Conservation (phyloP, 1,140 invertebrate genomes). For the Melanaphis sacchari region DNA sequence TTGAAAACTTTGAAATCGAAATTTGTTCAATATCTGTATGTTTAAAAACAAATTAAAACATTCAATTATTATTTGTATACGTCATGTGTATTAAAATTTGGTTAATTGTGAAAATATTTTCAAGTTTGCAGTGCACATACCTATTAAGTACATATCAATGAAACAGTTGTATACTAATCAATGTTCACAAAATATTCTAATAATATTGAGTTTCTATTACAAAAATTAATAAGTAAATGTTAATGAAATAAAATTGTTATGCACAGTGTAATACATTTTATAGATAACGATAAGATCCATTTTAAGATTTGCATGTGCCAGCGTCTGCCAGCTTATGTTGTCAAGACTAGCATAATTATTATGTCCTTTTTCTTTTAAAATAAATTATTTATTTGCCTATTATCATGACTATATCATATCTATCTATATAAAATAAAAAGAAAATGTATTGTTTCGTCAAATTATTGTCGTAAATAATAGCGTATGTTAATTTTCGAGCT, state of each 20-base stretch:
- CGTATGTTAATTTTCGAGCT: background rate
- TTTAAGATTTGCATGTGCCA: background rate
- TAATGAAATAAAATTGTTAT: background rate
- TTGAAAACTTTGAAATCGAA: background rate
- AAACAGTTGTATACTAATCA: background rate
- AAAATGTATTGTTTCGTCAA: background rate
- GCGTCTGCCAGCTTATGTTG: background rate
- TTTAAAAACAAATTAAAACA: background rate
- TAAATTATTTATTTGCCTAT: background rate
- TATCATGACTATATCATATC: background rate
- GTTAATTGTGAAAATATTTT: background rate
- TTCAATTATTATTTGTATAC: background rate
- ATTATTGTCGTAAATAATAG: background rate
- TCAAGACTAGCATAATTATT: slow-evolving; percentile 24
- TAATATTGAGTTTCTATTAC: background rate
- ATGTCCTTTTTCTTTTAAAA: background rate
- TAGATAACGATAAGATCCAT: background rate
- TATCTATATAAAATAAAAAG: background rate
- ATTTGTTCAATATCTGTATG: background rate
- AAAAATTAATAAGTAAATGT: background rate
- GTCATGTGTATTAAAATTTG: background rate
- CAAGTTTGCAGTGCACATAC: background rate
- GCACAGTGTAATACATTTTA: background rate
- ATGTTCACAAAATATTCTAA: background rate
- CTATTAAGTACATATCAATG: background rate